Evolutionary conservation across 1,140 invertebrate species (phyloP).

Genomic region (Anthonomus grandis): DNA sequence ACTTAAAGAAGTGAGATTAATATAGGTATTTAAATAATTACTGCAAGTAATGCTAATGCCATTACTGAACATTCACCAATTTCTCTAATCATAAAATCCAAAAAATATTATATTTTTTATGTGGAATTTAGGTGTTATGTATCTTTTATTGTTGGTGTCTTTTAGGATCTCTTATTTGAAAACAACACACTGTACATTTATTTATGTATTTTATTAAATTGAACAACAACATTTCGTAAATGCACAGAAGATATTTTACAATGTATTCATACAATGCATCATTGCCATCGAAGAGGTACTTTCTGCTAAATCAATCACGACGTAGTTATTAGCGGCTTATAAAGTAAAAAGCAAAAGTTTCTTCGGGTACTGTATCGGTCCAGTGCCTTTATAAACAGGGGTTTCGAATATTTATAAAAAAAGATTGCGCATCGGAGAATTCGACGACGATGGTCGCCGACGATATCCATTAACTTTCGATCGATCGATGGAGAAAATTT

Average conservation of each 20-base stretch:
- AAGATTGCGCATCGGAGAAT: background rate
- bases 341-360: background rate
- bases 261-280: background rate
- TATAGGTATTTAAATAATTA: no score
- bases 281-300: conserved; percentile 2
- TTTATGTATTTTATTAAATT: background rate
- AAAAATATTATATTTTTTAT: no score
- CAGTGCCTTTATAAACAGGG: conserved; percentile 4
- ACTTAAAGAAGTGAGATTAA: no score
- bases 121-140: no score
- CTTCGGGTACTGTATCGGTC: conserved; percentile 2
- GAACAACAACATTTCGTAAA: background rate
- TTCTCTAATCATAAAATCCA: no score
- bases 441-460: no score
- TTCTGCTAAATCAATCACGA: conserved; percentile 5
- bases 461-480: conserved; percentile 26
- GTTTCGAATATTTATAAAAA: conserved; percentile 4
- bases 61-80: no score
- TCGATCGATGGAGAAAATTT: conserved; percentile 18
- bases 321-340: no score
- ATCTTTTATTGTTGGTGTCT: no score
- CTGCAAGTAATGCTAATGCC: no score
- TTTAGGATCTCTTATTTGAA: no score
- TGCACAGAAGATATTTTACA: background rate
- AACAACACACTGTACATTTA: no score